Percentiles rank a stretch among this genome's conserved stretches.
Conservation (phyloP, 2,113 vertebrate species). For the Daubentonia madagascariensis region DNA sequence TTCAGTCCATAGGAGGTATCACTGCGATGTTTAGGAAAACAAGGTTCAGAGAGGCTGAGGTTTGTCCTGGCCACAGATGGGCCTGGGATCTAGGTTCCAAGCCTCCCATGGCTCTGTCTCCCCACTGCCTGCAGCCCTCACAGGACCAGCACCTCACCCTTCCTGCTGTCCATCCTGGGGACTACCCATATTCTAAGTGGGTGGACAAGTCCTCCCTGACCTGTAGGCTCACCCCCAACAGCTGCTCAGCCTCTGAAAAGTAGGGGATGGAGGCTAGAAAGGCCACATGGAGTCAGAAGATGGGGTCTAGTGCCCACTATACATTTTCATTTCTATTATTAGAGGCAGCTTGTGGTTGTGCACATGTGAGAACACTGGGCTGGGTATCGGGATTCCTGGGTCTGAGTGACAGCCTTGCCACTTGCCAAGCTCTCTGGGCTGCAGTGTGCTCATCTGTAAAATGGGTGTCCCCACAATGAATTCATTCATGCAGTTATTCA, state of each 20-base stretch:
- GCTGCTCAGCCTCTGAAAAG: not conserved
- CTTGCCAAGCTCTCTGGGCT: not conserved
- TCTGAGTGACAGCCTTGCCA: not conserved
- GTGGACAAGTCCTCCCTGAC: not conserved
- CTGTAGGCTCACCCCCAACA: not conserved
- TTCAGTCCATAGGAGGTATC: not conserved
- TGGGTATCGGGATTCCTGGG: not conserved
- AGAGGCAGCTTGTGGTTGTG: not conserved
- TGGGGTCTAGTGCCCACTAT: not conserved
- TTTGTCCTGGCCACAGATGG: not conserved
- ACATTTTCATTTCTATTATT: not conserved
- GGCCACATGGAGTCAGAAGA: not conserved
- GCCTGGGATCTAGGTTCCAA: no score
- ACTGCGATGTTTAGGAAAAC: no score
- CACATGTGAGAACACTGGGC: not conserved
- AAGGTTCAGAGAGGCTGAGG: not conserved
- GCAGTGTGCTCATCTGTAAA: not conserved
- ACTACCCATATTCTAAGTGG: no score
- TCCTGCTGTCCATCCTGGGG: not conserved
- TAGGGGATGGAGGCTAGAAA: not conserved
- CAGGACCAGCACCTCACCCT: rapidly evolving
- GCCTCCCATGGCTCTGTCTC: not conserved
- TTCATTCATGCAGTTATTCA: not conserved
- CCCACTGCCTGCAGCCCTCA: not conserved
- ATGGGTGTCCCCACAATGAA: not conserved